phyloP scores from a whole-genome alignment of 2,113 vertebrate genomes.

The Crypturellus undulatus region DNA sequence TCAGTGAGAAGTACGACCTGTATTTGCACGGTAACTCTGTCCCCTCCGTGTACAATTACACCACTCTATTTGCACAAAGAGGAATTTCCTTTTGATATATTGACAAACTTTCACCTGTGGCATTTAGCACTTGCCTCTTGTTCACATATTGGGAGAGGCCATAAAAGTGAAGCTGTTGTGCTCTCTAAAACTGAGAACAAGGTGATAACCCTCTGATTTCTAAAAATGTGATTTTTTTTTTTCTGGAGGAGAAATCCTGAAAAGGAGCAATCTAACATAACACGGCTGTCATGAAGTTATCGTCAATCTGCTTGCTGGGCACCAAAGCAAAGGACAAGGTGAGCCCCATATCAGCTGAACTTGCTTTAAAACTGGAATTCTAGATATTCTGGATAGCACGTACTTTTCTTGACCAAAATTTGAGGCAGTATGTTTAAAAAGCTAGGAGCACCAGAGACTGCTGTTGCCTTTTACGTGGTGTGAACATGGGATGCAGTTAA shows the following conservation, averaged over 20 bases:
- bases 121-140: neutral
- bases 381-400: conserved; percentile 38
- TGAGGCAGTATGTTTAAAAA: conserved; percentile 51
- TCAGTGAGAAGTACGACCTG: neutral
- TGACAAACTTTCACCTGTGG: neutral
- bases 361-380: conserved; percentile 34
- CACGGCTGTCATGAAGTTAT: neutral
- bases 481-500: neutral
- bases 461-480: neutral
- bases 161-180: neutral
- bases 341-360: neutral
- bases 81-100: neutral
- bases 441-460: conserved; percentile 18
- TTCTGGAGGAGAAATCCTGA: neutral
- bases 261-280: conserved; percentile 9
- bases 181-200: neutral
- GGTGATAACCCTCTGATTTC: neutral
- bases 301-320: conserved; percentile 2
- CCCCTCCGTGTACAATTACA: neutral
- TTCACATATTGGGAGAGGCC: neutral
- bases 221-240: neutral
- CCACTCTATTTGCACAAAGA: neutral
- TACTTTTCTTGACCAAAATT: conserved; percentile 45
- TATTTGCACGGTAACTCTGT: neutral
- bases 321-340: neutral